phyloP scores from a whole-genome alignment of 1,140 invertebrate species.

The Lucilia cuprina region DNA sequence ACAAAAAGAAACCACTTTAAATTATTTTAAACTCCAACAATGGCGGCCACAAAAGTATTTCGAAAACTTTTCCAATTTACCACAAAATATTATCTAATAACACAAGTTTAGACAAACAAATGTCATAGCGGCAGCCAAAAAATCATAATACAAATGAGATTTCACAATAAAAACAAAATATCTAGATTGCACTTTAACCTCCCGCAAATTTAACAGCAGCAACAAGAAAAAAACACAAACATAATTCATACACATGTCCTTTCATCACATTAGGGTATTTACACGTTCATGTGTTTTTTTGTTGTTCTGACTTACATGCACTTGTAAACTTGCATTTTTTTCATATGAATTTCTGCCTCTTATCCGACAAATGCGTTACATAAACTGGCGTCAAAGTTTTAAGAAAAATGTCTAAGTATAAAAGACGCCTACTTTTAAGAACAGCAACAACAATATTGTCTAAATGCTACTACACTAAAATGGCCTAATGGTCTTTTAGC shows the following conservation, averaged over 20 bases:
- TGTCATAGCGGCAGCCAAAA: background rate
- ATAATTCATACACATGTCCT: background rate
- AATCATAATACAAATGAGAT: background rate
- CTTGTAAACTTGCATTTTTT: background rate
- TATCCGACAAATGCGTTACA: background rate
- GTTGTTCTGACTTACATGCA: background rate
- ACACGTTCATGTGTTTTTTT: background rate
- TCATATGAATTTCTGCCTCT: background rate
- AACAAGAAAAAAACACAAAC: background rate
- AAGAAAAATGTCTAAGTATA: background rate
- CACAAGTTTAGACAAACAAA: background rate
- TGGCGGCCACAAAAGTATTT: too few species aligned
- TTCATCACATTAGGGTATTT: constrained; percentile 7
- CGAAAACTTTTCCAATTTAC: constrained; percentile 5
- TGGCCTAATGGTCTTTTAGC: background rate
- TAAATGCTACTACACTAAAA: background rate
- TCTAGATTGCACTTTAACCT: background rate
- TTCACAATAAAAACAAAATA: background rate
- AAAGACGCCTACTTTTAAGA: background rate
- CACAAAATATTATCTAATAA: constrained; percentile 2
- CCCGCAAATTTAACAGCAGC: background rate
- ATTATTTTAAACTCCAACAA: too few species aligned
- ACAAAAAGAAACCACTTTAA: too few species aligned
- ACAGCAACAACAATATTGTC: background rate
- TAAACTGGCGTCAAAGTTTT: constrained; percentile 11